Percentiles rank a stretch among this genome's conserved stretches.
Conservation (phyloP, 2,113 vertebrate species). For the Laticauda laticaudata region DNA sequence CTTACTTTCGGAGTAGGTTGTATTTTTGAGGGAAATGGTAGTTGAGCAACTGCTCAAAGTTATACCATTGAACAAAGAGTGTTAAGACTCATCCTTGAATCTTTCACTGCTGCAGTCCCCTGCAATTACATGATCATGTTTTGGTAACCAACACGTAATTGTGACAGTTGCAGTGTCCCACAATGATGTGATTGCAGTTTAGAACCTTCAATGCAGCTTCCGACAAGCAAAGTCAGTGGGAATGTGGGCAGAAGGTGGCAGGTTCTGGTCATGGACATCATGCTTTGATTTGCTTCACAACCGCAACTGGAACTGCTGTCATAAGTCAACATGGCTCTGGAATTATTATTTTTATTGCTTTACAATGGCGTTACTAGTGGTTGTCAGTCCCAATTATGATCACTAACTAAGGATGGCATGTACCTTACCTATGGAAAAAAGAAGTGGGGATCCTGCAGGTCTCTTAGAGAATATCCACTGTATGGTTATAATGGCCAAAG, state of each 20-base stretch:
- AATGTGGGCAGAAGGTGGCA: not conserved
- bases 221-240: not conserved
- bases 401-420: not conserved
- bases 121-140: not conserved
- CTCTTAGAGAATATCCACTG: not conserved
- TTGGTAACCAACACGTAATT: not conserved
- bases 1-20: too few species aligned
- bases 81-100: not conserved
- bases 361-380: not conserved
- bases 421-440: not conserved
- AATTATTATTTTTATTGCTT: not conserved
- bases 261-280: not conserved
- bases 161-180: not conserved
- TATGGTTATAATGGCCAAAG: not conserved
- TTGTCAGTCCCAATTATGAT: not conserved
- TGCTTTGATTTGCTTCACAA: not conserved
- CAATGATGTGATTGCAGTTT: not conserved
- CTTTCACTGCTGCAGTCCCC: not conserved
- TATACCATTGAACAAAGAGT: not conserved
- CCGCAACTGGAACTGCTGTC: not conserved
- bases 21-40: too few species aligned
- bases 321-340: not conserved
- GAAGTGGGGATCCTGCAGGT: not conserved
- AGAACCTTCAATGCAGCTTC: not conserved
- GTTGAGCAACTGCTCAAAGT: not conserved